Evolutionary conservation across 2,888 invertebrate genomes (phyloP).

Genomic region (Heliconius aoede): DNA sequence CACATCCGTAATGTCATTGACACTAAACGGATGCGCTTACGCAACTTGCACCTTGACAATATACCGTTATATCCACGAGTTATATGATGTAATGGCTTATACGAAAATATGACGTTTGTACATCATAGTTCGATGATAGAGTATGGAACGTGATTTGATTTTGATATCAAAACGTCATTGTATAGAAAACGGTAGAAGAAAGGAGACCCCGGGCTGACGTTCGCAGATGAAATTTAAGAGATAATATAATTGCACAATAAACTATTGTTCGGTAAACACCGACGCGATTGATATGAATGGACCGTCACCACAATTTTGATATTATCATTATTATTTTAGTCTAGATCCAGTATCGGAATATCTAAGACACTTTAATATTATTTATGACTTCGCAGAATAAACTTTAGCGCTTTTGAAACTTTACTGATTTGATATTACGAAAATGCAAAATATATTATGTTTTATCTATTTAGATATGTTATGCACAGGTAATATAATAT

Average conservation of each 20-base stretch:
- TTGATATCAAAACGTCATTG: constrained; percentile 33
- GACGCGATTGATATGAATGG: constrained; percentile 66
- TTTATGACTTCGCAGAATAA: constrained; percentile 59
- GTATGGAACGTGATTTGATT: constrained; percentile 29
- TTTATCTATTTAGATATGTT: constrained; percentile 36
- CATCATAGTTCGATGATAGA: constrained; percentile 49
- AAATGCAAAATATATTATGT: constrained; percentile 27
- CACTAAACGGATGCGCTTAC: constrained; percentile 75
- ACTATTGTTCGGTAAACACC: constrained; percentile 69
- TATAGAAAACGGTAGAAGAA: constrained; percentile 38
- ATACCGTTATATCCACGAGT: constrained; percentile 62
- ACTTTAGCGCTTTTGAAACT: constrained; percentile 59
- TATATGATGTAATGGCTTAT: constrained; percentile 61
- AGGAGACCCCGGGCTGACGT: constrained; percentile 55
- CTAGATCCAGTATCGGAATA: constrained; percentile 55
- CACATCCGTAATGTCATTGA: constrained; percentile 79
- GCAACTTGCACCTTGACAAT: constrained; percentile 79
- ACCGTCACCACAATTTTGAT: constrained; percentile 66
- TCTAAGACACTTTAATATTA: constrained; percentile 52
- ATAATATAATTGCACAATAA: constrained; percentile 79
- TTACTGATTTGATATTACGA: constrained; percentile 38
- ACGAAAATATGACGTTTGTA: constrained; percentile 50
- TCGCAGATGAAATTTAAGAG: constrained; percentile 73
- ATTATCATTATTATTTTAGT: constrained; percentile 58
- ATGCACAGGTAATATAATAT: neutral